These are phyloP conservation scores for Pheosia tremula DNA, from an alignment of 2,888 invertebrate species.

Conservation along the genomic window DNA sequence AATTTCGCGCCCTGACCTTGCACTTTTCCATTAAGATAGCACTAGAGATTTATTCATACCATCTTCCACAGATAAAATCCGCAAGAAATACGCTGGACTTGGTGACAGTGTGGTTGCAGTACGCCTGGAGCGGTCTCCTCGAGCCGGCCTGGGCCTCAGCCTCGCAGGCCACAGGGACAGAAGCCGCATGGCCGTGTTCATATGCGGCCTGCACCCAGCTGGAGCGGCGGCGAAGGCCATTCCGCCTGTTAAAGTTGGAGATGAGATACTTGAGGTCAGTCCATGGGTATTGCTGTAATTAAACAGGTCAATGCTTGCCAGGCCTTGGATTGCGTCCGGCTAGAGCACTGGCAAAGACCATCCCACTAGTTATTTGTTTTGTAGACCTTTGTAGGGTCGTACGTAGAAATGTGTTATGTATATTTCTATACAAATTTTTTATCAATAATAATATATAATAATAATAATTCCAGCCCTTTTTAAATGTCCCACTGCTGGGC, in stretches of 20 bases:
- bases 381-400: no score
- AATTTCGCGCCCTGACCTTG: no score
- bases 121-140: conserved; percentile 89
- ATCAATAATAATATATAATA: no score
- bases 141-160: conserved; percentile 94
- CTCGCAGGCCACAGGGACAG: conserved; percentile 97
- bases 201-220: conserved; percentile 96
- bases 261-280: conserved; percentile 88
- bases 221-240: conserved; percentile 91
- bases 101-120: conserved; percentile 89
- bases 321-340: no score
- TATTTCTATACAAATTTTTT: no score
- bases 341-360: no score
- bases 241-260: conserved; percentile 93
- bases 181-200: conserved; percentile 97
- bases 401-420: no score
- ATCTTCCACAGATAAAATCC: conserved; percentile 91
- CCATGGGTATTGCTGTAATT: background rate
- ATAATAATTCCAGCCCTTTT: no score
- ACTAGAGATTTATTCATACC: background rate
- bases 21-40: no score
- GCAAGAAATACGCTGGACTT: conserved; percentile 95
- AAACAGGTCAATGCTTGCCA: background rate
- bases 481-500: no score
- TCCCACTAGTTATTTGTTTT: no score